These are phyloP conservation scores for Hemichromis elongatus DNA, from an alignment of 2,113 vertebrate species.

Conservation along the genomic window DNA sequence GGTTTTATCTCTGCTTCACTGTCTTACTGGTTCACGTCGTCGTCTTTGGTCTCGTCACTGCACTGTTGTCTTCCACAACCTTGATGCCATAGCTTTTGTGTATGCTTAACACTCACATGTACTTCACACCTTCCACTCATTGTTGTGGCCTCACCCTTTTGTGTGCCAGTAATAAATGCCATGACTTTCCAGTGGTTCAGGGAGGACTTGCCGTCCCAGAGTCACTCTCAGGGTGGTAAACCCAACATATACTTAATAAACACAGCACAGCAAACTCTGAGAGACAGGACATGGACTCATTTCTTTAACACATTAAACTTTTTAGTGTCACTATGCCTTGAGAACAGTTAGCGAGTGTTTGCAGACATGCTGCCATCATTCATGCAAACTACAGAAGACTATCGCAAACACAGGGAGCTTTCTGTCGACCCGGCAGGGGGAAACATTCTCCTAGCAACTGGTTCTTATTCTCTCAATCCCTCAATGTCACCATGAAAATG, in stretches of 20 bases:
- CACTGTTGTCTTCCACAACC: neutral
- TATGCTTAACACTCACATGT: neutral
- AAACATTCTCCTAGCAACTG: neutral
- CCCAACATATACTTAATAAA: neutral
- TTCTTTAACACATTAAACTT: neutral
- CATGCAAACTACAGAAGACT: neutral
- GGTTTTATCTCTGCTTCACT: neutral
- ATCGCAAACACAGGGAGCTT: neutral
- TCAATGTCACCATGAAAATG: neutral
- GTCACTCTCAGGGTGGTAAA: neutral
- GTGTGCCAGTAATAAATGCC: neutral
- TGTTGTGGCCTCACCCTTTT: neutral
- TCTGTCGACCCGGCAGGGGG: neutral
- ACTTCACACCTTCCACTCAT: neutral
- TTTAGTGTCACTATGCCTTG: neutral
- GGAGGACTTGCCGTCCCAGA: neutral
- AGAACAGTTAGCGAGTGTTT: neutral
- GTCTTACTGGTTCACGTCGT: neutral
- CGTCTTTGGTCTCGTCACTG: neutral
- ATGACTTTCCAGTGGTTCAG: neutral
- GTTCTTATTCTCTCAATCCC: neutral
- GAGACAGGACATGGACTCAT: neutral
- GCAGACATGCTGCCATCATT: neutral
- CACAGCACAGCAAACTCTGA: neutral
- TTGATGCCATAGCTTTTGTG: neutral